A percentile compares a stretch with the other conserved stretches of the same genome.
phyloP scores from a whole-genome alignment of 92 coral and sea anemone genomes.

The Montipora capitata region DNA sequence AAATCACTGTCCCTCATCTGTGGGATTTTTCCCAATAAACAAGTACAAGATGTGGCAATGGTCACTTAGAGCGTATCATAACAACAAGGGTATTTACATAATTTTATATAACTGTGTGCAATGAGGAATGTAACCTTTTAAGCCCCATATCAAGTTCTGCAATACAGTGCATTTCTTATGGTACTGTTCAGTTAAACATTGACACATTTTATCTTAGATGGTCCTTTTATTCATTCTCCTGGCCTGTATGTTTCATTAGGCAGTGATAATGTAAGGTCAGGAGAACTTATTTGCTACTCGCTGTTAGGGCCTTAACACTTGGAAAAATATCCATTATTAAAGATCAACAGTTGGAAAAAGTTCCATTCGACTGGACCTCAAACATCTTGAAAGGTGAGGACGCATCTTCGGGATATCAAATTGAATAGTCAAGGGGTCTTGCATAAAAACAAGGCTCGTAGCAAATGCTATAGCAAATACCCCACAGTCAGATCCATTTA shows the following conservation, averaged over 20 bases:
- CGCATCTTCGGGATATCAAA: not conserved
- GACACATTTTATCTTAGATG: not conserved
- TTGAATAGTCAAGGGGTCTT: not conserved
- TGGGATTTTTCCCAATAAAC: slow-evolving; percentile 28
- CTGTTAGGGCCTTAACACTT: not conserved
- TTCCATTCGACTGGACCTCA: not conserved
- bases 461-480: not conserved
- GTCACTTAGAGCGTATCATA: not conserved
- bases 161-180: not conserved
- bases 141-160: not conserved
- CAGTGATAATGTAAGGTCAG: not conserved
- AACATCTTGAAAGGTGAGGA: too few species aligned
- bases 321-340: not conserved
- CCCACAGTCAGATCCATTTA: too few species aligned
- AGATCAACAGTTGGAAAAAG: not conserved
- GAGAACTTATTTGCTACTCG: not conserved
- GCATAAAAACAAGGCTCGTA: not conserved
- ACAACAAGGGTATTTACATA: slow-evolving; percentile 34
- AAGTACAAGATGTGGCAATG: slow-evolving; percentile 32
- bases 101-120: slow-evolving; percentile 22
- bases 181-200: not conserved
- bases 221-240: not conserved
- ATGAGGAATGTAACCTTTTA: not conserved
- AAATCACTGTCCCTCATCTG: slow-evolving; percentile 26
- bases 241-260: not conserved